phyloP scores from a whole-genome alignment of 2,888 invertebrate species.

The Geotrupes spiniger region DNA sequence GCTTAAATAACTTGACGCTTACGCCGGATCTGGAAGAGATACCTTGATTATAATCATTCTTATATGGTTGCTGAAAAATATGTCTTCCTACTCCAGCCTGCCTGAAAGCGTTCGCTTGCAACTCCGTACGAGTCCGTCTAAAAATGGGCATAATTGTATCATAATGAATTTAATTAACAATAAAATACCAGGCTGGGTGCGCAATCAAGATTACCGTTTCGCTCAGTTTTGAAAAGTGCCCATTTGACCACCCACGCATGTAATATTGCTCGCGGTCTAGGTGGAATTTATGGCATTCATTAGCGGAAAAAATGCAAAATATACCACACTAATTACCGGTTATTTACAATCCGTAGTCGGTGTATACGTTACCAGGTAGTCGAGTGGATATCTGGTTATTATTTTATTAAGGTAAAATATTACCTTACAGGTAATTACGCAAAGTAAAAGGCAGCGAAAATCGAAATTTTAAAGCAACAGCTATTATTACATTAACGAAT shows the following conservation, averaged over 20 bases:
- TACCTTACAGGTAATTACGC: not conserved
- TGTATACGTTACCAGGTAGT: constrained; percentile 7
- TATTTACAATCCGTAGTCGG: constrained; percentile 16
- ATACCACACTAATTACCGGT: constrained; percentile 19
- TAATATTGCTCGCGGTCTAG: constrained; percentile 6
- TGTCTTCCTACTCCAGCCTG: too few species aligned
- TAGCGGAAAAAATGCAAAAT: constrained; percentile 15
- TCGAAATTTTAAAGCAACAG: too few species aligned
- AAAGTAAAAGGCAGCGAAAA: too few species aligned
- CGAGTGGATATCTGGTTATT: constrained; percentile 1
- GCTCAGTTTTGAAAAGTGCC: constrained; percentile 12
- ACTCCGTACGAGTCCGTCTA: too few species aligned
- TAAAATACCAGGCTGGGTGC: constrained; percentile 13
- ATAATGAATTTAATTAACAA: constrained; percentile 19
- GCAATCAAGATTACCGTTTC: constrained; percentile 16
- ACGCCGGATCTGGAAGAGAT: too few species aligned
- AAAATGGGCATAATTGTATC: constrained; percentile 16
- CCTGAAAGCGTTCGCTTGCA: too few species aligned
- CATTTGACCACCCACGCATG: constrained; percentile 20
- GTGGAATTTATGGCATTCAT: constrained; percentile 16
- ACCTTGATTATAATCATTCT: too few species aligned
- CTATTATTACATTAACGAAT: too few species aligned
- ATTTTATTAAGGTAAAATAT: constrained; percentile 7
- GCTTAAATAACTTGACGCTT: too few species aligned
- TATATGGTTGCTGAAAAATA: too few species aligned